Evolutionary conservation across 1,140 invertebrate species (phyloP).

Genomic region (Drosophila pseudoananassae): DNA sequence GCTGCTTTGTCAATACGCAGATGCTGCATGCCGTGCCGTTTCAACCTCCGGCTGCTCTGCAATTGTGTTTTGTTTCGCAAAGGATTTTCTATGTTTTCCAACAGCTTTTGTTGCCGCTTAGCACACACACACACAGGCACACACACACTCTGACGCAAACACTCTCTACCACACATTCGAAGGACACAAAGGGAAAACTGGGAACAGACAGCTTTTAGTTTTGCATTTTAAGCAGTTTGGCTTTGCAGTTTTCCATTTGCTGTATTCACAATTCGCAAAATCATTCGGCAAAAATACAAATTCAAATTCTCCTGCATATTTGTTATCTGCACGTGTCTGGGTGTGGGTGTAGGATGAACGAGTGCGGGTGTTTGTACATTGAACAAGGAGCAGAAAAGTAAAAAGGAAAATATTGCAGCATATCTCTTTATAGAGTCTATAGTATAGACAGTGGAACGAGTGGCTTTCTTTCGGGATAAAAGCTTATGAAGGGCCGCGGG

Average conservation of each 20-base stretch:
- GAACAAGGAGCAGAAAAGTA: slow-evolving; percentile 12
- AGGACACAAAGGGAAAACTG: not conserved
- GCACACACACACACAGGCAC: slow-evolving; percentile 30
- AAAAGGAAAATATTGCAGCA: slow-evolving; percentile 2
- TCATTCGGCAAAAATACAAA: slow-evolving; percentile 63
- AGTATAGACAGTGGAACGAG: not conserved
- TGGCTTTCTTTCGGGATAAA: not conserved
- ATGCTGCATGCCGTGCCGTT: slow-evolving; percentile 12
- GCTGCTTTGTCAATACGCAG: slow-evolving; percentile 58
- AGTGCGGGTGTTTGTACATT: not conserved
- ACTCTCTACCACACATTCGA: slow-evolving; percentile 2
- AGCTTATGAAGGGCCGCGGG: too few species aligned
- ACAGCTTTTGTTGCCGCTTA: slow-evolving; percentile 76
- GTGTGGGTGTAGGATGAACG: not conserved
- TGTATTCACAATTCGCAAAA: slow-evolving; percentile 55
- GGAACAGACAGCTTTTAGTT: slow-evolving; percentile 67
- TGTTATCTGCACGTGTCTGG: slow-evolving; percentile 19
- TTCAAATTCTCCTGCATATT: slow-evolving; percentile 62
- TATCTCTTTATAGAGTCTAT: too few species aligned
- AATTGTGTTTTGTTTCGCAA: slow-evolving; percentile 69
- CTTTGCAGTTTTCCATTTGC: slow-evolving; percentile 66
- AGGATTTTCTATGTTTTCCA: slow-evolving; percentile 78
- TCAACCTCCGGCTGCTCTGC: slow-evolving; percentile 26
- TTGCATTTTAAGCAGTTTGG: slow-evolving; percentile 75
- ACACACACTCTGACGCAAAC: slow-evolving; percentile 16